Conservation (phyloP, 2,797 vertebrate genomes). For the Acipenser ruthenus region DNA sequence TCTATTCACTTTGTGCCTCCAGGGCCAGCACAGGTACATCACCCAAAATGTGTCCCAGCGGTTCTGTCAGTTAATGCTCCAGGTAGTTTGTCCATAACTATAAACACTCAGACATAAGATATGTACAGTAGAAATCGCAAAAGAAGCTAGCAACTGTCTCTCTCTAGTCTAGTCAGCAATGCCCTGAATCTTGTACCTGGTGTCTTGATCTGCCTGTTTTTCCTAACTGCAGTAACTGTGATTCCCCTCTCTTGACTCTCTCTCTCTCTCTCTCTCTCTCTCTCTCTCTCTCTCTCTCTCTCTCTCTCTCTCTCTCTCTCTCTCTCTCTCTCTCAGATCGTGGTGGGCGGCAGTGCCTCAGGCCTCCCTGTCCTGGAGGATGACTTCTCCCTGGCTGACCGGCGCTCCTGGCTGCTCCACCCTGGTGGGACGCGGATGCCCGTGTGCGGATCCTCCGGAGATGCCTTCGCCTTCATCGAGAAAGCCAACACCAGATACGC, state of each 20-base stretch:
- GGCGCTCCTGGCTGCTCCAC: constrained; percentile 91
- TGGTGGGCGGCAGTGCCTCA: constrained; percentile 92
- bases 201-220: background rate
- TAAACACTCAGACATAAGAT: too few species aligned
- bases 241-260: background rate
- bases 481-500: constrained; percentile 95
- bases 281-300: background rate
- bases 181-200: background rate
- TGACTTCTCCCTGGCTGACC: constrained; percentile 82
- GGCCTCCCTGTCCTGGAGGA: constrained; percentile 92
- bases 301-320: background rate
- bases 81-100: too few species aligned
- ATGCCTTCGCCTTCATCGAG: constrained; percentile 94
- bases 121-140: too few species aligned
- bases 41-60: too few species aligned
- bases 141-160: too few species aligned
- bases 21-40: too few species aligned
- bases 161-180: too few species aligned
- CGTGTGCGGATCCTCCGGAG: constrained; percentile 89
- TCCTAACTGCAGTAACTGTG: background rate
- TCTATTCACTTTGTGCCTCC: too few species aligned
- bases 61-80: too few species aligned
- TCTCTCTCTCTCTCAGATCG: constrained; percentile 60
- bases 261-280: background rate
- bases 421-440: constrained; percentile 95